These are phyloP conservation scores for Ursus arctos DNA, from an alignment of 2,113 vertebrate species.

Conservation along the genomic window DNA sequence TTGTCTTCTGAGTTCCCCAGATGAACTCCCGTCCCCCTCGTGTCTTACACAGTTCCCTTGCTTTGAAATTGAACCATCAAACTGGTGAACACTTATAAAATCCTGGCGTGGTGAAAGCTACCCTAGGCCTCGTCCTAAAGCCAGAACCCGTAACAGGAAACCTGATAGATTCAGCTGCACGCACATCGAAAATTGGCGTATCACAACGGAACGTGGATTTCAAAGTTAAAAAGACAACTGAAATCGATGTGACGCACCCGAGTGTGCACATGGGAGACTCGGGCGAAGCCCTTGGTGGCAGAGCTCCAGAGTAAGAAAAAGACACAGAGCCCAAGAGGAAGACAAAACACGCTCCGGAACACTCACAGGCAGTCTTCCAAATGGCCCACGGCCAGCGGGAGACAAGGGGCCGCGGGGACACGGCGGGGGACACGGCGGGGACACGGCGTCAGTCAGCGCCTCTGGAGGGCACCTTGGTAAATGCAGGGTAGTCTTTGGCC, in stretches of 20 bases:
- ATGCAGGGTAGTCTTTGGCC: accelerated
- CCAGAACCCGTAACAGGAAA: background rate
- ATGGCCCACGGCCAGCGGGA: accelerated
- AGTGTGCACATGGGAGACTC: accelerated
- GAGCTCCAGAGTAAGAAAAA: background rate
- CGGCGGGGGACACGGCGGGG: too few relatives aligned
- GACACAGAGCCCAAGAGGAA: background rate
- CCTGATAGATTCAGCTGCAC: accelerated
- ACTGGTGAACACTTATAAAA: accelerated
- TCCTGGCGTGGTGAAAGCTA: accelerated
- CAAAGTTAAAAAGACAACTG: background rate
- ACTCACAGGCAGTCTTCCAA: background rate
- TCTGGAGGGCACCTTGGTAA: background rate
- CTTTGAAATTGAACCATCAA: background rate
- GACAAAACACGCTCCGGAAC: background rate
- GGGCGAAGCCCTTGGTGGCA: accelerated
- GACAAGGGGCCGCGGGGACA: accelerated
- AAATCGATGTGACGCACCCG: accelerated
- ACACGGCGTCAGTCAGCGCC: accelerated
- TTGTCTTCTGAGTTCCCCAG: background rate
- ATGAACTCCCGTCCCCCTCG: accelerated
- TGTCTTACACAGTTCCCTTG: accelerated
- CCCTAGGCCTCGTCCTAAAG: background rate
- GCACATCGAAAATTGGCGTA: accelerated
- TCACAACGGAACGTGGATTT: background rate